Conservation (phyloP, 1,140 invertebrate genomes). For the Radopholus similis region DNA sequence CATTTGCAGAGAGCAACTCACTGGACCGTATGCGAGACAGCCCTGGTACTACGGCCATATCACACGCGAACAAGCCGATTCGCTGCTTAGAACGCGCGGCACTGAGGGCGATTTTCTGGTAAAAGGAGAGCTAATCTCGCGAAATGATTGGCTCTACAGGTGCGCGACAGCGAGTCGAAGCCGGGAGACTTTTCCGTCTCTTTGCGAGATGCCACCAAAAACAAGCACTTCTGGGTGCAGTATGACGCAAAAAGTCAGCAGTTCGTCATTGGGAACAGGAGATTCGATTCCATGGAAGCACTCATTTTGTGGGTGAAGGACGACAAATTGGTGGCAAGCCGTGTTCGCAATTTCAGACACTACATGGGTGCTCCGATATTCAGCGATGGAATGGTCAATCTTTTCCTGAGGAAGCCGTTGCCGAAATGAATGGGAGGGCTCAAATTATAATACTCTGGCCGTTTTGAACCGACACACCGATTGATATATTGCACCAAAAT, state of each 20-base stretch:
- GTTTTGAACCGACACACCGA: not conserved
- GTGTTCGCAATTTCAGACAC: constrained; percentile 66
- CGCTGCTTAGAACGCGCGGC: constrained; percentile 83
- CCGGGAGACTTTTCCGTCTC: constrained; percentile 97
- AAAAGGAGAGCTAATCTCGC: constrained; percentile 93
- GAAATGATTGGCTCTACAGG: not conserved
- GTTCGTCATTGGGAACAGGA: constrained; percentile 82
- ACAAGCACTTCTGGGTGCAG: constrained; percentile 98
- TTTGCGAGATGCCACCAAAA: constrained; percentile 89
- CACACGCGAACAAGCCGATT: constrained; percentile 87
- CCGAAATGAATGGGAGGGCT: constrained; percentile 24
- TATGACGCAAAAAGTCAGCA: constrained; percentile 87
- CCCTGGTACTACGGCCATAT: constrained; percentile 84
- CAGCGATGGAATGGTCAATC: constrained; percentile 62
- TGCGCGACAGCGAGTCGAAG: constrained; percentile 64
- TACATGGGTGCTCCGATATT: constrained; percentile 98
- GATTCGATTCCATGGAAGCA: constrained; percentile 89
- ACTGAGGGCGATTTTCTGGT: constrained; percentile 97
- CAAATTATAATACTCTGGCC: not conserved
- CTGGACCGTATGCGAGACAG: constrained; percentile 72
- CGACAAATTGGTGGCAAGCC: not conserved
- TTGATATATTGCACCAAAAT: not conserved
- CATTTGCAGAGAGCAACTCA: constrained; percentile 61
- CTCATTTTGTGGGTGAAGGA: constrained; percentile 68
- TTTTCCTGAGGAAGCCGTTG: constrained; percentile 49